These are phyloP conservation scores for Cephus nigrinus DNA, from an alignment of 2,888 invertebrate species.

Conservation along the genomic window DNA sequence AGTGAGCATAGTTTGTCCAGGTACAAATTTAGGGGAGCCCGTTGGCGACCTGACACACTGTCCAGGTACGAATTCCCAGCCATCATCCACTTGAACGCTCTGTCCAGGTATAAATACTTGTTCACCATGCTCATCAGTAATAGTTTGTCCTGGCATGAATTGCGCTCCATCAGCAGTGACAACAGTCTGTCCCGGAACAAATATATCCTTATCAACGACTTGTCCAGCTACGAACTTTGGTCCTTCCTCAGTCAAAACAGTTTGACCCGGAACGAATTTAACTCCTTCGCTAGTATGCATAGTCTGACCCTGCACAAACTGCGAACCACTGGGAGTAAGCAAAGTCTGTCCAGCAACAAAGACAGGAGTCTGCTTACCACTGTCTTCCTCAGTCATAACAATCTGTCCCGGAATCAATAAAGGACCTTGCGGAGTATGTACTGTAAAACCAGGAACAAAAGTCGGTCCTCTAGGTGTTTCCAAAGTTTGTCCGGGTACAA, in stretches of 20 bases:
- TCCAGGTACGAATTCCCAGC: slow-evolving; percentile 76
- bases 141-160: slow-evolving; percentile 75
- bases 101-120: slow-evolving; percentile 75
- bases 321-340: slow-evolving; percentile 68
- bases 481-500: slow-evolving; percentile 81
- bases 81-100: slow-evolving; percentile 69
- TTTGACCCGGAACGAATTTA: slow-evolving; percentile 74
- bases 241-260: slow-evolving; percentile 72
- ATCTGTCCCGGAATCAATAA: slow-evolving; percentile 80
- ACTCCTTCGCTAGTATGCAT: slow-evolving; percentile 71
- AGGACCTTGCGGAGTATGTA: slow-evolving; percentile 76
- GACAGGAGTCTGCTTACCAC: slow-evolving; percentile 68
- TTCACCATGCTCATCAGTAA: slow-evolving; percentile 71
- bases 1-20: slow-evolving; percentile 74
- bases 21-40: slow-evolving; percentile 71
- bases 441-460: slow-evolving; percentile 80
- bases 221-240: slow-evolving; percentile 74
- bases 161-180: slow-evolving; percentile 63
- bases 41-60: slow-evolving; percentile 72
- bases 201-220: slow-evolving; percentile 65
- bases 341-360: slow-evolving; percentile 79
- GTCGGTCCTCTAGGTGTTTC: slow-evolving; percentile 75
- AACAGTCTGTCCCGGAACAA: slow-evolving; percentile 61
- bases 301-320: slow-evolving; percentile 75
- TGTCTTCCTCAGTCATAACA: slow-evolving; percentile 69